A percentile compares a stretch with the other conserved stretches of the same genome.
Conservation (phyloP, 1,140 invertebrate genomes). For the Drosophila erecta region DNA sequence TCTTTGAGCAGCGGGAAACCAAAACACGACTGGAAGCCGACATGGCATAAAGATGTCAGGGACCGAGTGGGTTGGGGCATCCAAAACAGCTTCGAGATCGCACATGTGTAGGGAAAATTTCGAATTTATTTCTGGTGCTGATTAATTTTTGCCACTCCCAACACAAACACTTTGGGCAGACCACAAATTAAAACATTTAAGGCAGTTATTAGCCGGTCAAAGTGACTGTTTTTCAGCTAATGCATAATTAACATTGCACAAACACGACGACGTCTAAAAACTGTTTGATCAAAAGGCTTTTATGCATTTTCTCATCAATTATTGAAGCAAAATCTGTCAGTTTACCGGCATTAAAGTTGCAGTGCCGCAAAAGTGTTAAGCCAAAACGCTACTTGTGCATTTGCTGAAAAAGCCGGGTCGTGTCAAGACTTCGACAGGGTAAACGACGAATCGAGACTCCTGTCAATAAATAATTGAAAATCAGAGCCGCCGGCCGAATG, state of each 20-base stretch:
- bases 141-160: slow-evolving; percentile 7
- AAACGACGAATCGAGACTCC: slow-evolving; percentile 53
- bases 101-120: slow-evolving; percentile 13
- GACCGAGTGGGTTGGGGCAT: slow-evolving; percentile 23
- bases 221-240: neutral
- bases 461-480: slow-evolving; percentile 80
- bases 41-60: slow-evolving; percentile 74
- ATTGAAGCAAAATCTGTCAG: slow-evolving; percentile 10
- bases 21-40: slow-evolving; percentile 60
- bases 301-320: neutral
- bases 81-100: slow-evolving; percentile 22
- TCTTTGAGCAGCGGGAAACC: slow-evolving; percentile 50
- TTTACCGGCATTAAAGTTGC: slow-evolving; percentile 31
- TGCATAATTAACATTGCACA: neutral
- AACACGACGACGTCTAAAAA: neutral
- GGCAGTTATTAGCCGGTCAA: neutral
- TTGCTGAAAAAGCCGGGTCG: slow-evolving; percentile 4
- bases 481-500: slow-evolving; percentile 39
- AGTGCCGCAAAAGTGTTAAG: slow-evolving; percentile 37
- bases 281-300: neutral
- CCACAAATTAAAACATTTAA: neutral
- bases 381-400: slow-evolving; percentile 7
- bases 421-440: slow-evolving; percentile 74
- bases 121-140: slow-evolving; percentile 60
- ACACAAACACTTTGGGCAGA: neutral